phyloP scores from a whole-genome alignment of 2,888 invertebrate genomes.

The Drosophila leonis region DNA sequence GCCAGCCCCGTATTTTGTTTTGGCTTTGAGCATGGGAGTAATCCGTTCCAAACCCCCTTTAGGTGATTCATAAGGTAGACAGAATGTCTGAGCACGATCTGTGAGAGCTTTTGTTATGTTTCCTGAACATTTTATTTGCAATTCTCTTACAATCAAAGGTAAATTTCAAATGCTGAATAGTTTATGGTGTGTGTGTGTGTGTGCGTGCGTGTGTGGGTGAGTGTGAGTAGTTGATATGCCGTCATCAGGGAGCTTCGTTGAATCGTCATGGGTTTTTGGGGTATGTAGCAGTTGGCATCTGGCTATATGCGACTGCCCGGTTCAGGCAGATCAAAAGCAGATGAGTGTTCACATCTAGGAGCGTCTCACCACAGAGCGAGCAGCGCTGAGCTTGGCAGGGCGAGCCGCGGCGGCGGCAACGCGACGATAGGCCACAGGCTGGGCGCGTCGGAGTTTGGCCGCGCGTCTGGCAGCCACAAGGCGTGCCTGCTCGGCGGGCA shows the following conservation, averaged over 20 bases:
- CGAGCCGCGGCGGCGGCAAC: conserved; percentile 49
- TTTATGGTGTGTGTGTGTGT: conserved; percentile 17
- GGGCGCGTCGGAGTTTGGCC: conserved; percentile 62
- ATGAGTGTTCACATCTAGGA: conserved; percentile 35
- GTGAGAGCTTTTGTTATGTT: conserved; percentile 43
- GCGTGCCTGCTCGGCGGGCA: conserved; percentile 73
- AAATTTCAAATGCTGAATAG: conserved; percentile 22
- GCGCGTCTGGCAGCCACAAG: conserved; percentile 70
- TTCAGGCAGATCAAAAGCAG: conserved; percentile 34
- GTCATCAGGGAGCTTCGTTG: conserved; percentile 38
- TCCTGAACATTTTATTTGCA: conserved; percentile 60
- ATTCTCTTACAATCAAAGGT: conserved; percentile 45
- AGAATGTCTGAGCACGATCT: conserved; percentile 36
- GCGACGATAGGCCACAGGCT: conserved; percentile 63
- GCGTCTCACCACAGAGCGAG: conserved; percentile 45
- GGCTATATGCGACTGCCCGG: conserved; percentile 32
- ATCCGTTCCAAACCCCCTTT: conserved; percentile 6
- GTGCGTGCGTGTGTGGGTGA: conserved; percentile 14
- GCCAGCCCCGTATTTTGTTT: neutral
- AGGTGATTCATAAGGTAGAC: conserved; percentile 47
- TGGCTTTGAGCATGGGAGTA: conserved; percentile 25
- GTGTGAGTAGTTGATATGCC: conserved; percentile 26
- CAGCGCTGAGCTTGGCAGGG: conserved; percentile 65
- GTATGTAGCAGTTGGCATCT: conserved; percentile 37
- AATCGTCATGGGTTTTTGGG: conserved; percentile 56